Base-by-base conservation (phyloP, 2,888 invertebrate species). In the Cacoxenus indagator region DNA sequence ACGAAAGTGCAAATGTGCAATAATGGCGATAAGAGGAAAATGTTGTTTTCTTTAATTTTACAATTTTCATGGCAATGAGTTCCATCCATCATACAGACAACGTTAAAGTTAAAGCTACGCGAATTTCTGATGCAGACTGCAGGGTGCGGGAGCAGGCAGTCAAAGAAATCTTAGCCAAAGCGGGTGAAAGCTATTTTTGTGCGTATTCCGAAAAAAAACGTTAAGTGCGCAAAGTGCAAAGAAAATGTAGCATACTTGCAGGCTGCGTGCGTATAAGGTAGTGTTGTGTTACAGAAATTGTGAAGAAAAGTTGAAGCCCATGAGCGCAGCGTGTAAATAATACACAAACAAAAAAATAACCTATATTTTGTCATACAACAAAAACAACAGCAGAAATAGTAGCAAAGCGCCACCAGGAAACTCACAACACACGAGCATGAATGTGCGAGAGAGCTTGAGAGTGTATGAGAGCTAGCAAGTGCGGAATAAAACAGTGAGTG, bases 21-120 rank as follows among this genome's bases (percentile, higher is more conserved):
- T 24, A 26, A 26, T 11, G 48, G 51, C 48, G 55, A 48, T n/a
- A n/a, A 59, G 37, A 59, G 59, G 61, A 65, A 70, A 67, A 71
- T 70, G 61, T 74, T 72, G 72, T 75, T 75, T 72, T 73, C n/a
- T 14, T n/a, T n/a, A n/a, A n/a, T 31, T 19, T 3, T 64, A 73
- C 71, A 76, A 69, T 69, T 70, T 77, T 75, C 73, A 73, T 75
- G 71, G 70, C 69, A 74, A 75, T 74, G 68, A 61, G 37, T 70
- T 73, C 72, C 68, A 51, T 65, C 67, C 48, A 31, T 54, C 17
- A 14, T 14, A 37, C 43, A 29, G n/a, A 22, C 61, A 24, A 31
- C 48, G 55, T 11, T 19, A 17, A 57, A 11, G 57, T n/a, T n/a
- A 27, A 29, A 29, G 29, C 17, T 6, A 48, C 64, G 48, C 48